phyloP scores from a whole-genome alignment of 2,888 invertebrate species.

The Venustoraphidia nigricollis region DNA sequence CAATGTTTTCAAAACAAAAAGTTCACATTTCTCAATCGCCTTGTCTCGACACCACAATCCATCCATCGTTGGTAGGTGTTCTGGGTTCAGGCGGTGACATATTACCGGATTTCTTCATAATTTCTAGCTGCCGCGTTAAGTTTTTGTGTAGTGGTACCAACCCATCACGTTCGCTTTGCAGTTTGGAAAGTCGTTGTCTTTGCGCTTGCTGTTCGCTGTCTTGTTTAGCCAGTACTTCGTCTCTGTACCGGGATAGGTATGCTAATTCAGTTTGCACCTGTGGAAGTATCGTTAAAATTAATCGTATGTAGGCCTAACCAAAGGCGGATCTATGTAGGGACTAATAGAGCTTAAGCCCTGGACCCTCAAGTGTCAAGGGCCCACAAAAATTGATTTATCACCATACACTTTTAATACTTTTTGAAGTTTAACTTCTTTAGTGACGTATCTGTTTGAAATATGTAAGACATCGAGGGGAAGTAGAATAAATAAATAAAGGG shows the following conservation, averaged over 20 bases:
- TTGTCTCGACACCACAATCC: constrained; percentile 2
- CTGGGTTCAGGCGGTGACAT: constrained; percentile 5
- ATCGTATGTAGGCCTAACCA: neutral
- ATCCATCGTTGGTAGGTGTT: neutral
- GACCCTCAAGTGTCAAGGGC: no score
- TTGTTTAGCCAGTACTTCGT: constrained; percentile 53
- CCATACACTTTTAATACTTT: no score
- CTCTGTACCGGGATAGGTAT: constrained; percentile 61
- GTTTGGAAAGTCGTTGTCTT: constrained; percentile 20
- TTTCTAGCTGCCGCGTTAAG: constrained; percentile 46
- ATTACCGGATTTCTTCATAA: constrained; percentile 18
- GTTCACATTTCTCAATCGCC: neutral
- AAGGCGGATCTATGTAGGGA: no score
- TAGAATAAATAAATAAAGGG: no score
- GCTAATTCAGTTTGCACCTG: constrained; percentile 71
- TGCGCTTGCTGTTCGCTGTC: constrained; percentile 30
- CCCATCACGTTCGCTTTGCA: constrained; percentile 38
- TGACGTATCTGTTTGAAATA: no score
- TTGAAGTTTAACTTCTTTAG: no score
- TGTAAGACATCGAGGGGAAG: no score
- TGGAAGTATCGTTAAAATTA: constrained; percentile 10
- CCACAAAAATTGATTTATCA: no score
- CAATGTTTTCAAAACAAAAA: no score
- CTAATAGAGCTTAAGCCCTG: no score
- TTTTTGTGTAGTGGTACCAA: constrained; percentile 49